These are phyloP conservation scores for Ascaphus truei DNA, from an alignment of 2,113 vertebrate species.

Conservation along the genomic window DNA sequence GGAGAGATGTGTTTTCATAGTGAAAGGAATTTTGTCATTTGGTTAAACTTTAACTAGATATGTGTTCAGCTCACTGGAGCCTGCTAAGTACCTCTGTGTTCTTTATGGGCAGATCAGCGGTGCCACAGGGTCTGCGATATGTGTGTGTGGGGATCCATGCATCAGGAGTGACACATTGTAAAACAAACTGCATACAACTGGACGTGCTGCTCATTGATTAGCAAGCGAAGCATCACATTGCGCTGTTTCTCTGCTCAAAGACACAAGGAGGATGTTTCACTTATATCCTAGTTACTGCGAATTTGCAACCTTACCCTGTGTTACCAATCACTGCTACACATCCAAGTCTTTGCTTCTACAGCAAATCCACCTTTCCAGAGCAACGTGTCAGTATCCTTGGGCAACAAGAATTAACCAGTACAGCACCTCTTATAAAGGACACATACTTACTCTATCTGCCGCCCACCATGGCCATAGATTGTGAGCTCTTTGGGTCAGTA, in stretches of 20 bases:
- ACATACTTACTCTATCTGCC: too few species aligned
- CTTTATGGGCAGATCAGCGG: constrained; percentile 53
- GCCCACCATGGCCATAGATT: too few species aligned
- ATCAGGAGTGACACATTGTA: constrained; percentile 38
- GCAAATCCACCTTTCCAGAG: too few species aligned
- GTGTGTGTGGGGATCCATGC: constrained; percentile 35
- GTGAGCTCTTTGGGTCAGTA: too few species aligned
- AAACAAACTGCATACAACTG: constrained; percentile 33
- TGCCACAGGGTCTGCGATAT: constrained; percentile 58
- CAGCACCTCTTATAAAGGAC: too few species aligned
- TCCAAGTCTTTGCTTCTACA: too few species aligned
- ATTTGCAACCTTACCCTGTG: too few species aligned
- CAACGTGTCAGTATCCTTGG: too few species aligned
- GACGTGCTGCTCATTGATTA: constrained; percentile 29
- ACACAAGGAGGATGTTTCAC: background rate
- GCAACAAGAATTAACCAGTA: too few species aligned
- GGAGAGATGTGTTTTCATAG: constrained; percentile 38
- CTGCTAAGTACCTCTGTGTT: constrained; percentile 54
- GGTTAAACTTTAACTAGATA: constrained; percentile 44
- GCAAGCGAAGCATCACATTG: constrained; percentile 3
- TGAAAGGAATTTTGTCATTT: constrained; percentile 51
- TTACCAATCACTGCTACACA: too few species aligned
- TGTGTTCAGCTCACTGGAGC: constrained; percentile 52
- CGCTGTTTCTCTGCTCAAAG: too few species aligned
- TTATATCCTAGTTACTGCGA: too few species aligned